Percentiles rank a stretch among this genome's conserved stretches.
phyloP scores from a whole-genome alignment of 2,113 vertebrate species.

The Actinemys pallida region DNA sequence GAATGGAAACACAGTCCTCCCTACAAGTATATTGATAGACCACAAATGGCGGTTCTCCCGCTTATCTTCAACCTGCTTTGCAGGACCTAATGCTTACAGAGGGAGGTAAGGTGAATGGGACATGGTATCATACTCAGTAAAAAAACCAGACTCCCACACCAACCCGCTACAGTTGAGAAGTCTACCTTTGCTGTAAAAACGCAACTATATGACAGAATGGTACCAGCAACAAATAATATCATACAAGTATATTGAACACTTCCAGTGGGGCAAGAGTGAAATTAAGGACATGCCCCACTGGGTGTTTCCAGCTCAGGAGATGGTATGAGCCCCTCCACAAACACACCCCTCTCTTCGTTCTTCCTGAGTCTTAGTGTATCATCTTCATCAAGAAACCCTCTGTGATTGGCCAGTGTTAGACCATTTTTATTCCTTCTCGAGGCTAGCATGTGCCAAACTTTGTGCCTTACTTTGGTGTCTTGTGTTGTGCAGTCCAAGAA shows the following conservation, averaged over 20 bases:
- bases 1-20: background rate
- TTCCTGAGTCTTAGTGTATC: background rate
- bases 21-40: background rate
- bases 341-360: background rate
- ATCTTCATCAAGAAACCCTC: background rate
- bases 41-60: conserved; percentile 12
- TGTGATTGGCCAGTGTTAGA: background rate
- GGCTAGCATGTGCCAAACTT: background rate
- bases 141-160: background rate
- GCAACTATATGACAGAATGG: conserved; percentile 4
- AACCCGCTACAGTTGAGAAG: conserved; percentile 11
- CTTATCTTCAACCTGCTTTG: conserved; percentile 27
- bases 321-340: background rate
- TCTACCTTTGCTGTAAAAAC: background rate
- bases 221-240: background rate
- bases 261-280: background rate
- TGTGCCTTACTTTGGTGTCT: background rate
- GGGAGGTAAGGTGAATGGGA: conserved; percentile 21
- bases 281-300: background rate
- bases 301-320: background rate
- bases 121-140: background rate
- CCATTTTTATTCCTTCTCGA: too few relatives aligned
- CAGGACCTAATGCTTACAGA: conserved; percentile 21
- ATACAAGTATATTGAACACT: background rate
- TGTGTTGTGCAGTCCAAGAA: background rate